A percentile compares a stretch with the other conserved stretches of the same genome.
phyloP scores from a whole-genome alignment of 1,140 invertebrate genomes.

The Drosophila littoralis region DNA sequence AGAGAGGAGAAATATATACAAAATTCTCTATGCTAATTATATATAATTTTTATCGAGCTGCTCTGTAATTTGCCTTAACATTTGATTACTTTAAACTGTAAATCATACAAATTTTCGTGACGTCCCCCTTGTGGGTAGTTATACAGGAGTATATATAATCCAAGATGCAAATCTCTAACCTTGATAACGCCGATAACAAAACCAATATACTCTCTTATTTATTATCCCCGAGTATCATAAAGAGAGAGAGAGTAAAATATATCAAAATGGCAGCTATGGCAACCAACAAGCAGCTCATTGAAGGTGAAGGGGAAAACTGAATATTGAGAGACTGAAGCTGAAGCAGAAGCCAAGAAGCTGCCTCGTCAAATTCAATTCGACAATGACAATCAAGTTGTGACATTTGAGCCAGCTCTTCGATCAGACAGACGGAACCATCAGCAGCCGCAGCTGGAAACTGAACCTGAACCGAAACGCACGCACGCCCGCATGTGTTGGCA shows the following conservation, averaged over 20 bases:
- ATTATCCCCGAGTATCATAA: neutral
- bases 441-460: too few relatives aligned
- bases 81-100: too few relatives aligned
- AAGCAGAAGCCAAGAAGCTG: constrained; percentile 49
- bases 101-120: too few relatives aligned
- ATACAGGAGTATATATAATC: too few relatives aligned
- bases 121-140: too few relatives aligned
- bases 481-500: constrained; percentile 45
- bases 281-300: constrained; percentile 35
- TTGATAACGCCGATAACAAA: neutral
- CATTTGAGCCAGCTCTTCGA: constrained; percentile 53
- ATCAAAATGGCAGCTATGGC: constrained; percentile 37
- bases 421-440: neutral
- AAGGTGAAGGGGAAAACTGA: constrained; percentile 7
- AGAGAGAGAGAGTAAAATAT: neutral
- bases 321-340: constrained; percentile 40
- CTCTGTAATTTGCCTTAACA: neutral
- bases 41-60: neutral
- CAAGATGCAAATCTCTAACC: too few relatives aligned
- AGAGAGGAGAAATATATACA: too few relatives aligned
- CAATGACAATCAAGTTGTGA: constrained; percentile 81
- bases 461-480: too few relatives aligned
- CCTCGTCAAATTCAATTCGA: constrained; percentile 77
- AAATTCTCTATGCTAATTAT: too few relatives aligned
- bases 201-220: neutral